Evolutionary conservation across 2,113 vertebrate species (phyloP), one percentile per base, ranked within the genome.

Genomic region (Neodontobutis hainanensis): DNA sequence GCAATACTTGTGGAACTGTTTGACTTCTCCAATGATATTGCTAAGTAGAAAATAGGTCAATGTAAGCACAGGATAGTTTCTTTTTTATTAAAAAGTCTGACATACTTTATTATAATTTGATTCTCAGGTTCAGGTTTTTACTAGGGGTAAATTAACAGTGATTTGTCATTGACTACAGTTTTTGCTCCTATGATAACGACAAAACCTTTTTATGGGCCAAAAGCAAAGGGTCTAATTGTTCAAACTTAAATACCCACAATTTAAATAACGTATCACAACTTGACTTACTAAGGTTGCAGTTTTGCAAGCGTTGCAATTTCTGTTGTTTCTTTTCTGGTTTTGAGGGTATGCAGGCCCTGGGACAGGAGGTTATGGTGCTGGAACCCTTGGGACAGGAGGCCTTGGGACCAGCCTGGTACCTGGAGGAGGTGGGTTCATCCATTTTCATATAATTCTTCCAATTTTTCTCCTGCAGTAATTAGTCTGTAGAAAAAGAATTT

Each of bases 331-430:
- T 7, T 56, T 77, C 57, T 79, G 32, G 46, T 58, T 12, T 57
- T 71, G 53, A 81, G 77, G 69, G 49, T 69, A 61, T 34, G 77
- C 82, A 75, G 77, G 79, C 53, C 68, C 71, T 35, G 82, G 82
- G 46, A 52, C 69, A 74, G 84, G 80, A 19, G 73, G 83, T 12
- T 16, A 43, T 9, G 82, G 43, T 48, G 78, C 64, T 61, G 65
- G 77, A 49, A 34, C 3, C 3, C 45, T 61, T 38, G 85, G 85
- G 51, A 44, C 61, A 44, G 80, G 78, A 61, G 70, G 78, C 11
- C 19, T 61, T 4, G 83, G 83, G 14, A 19, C 83, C 19, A 70
- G 68, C 19, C 50, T 61, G 55, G 75, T 77, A 65, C 84, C 60
- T 40, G 79, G 73, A 49, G 74, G 74, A 11, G 32, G 35, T 14